phyloP scores from a whole-genome alignment of 2,888 invertebrate species.

The Andricus quercusramuli region DNA sequence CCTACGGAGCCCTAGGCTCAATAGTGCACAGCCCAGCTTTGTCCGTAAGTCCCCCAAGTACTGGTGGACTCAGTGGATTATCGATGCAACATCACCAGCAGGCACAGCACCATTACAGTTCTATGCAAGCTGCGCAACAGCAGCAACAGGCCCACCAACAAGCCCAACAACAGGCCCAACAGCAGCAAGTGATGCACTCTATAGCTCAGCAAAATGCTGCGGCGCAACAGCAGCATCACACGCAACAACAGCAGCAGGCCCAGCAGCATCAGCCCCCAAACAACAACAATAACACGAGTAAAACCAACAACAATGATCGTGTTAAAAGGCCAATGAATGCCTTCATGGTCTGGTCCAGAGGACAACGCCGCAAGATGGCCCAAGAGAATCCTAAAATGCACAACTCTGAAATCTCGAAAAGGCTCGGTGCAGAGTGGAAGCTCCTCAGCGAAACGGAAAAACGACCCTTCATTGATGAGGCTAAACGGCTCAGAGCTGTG shows the following conservation, averaged over 20 bases:
- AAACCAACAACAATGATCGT: constrained; percentile 90
- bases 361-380: constrained; percentile 98
- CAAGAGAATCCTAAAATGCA: constrained; percentile 99
- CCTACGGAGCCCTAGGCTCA: constrained; percentile 87
- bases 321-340: constrained; percentile 99
- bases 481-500: constrained; percentile 96
- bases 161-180: constrained; percentile 71
- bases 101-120: constrained; percentile 74
- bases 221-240: constrained; percentile 80
- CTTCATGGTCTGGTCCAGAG: constrained; percentile 99
- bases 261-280: constrained; percentile 83
- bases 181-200: constrained; percentile 69
- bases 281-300: constrained; percentile 86
- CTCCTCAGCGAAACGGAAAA: constrained; percentile 96
- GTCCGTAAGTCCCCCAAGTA: constrained; percentile 74
- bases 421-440: constrained; percentile 99
- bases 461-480: constrained; percentile 99
- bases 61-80: constrained; percentile 59
- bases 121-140: constrained; percentile 73
- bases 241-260: constrained; percentile 80
- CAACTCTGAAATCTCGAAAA: constrained; percentile 98
- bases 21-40: constrained; percentile 77
- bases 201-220: constrained; percentile 60
- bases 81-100: constrained; percentile 74
- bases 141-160: constrained; percentile 77